A percentile compares a stretch with the other conserved stretches of the same genome.
phyloP scores from a whole-genome alignment of 1,140 invertebrate genomes.

The Heliconius eleuchia region DNA sequence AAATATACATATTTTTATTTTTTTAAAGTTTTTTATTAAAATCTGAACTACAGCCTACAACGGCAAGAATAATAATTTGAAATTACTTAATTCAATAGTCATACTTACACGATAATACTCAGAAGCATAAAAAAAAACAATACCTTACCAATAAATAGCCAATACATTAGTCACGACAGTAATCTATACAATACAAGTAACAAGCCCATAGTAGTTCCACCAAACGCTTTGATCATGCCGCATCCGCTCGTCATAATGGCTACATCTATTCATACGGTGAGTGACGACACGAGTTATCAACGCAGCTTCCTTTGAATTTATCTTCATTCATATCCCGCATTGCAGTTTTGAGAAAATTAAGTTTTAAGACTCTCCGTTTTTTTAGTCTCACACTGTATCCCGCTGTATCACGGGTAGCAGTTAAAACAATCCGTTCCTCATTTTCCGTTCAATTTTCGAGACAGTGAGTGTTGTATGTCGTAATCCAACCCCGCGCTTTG shows the following conservation, averaged over 20 bases:
- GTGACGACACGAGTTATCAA: slow-evolving; percentile 23
- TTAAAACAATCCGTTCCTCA: not conserved
- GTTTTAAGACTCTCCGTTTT: not conserved
- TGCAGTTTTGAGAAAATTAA: not conserved
- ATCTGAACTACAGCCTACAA: no score
- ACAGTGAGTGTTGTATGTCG: not conserved
- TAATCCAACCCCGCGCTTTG: no score
- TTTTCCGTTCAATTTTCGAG: not conserved
- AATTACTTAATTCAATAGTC: no score
- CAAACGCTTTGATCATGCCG: slow-evolving; percentile 54
- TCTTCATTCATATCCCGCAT: not conserved
- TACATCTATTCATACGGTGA: slow-evolving; percentile 35
- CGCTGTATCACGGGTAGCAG: no score
- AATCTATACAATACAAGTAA: not conserved
- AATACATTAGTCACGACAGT: not conserved
- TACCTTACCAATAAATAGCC: not conserved
- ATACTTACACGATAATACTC: no score
- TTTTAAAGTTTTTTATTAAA: no score
- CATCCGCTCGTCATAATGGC: slow-evolving; percentile 48
- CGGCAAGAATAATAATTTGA: no score
- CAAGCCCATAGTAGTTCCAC: slow-evolving; percentile 2
- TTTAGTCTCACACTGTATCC: no score
- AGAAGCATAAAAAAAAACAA: not conserved
- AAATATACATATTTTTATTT: no score
- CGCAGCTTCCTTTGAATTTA: slow-evolving; percentile 13